These are phyloP conservation scores for Microcebus griseorufus DNA, from an alignment of 2,113 vertebrate genomes.

Conservation along the genomic window DNA sequence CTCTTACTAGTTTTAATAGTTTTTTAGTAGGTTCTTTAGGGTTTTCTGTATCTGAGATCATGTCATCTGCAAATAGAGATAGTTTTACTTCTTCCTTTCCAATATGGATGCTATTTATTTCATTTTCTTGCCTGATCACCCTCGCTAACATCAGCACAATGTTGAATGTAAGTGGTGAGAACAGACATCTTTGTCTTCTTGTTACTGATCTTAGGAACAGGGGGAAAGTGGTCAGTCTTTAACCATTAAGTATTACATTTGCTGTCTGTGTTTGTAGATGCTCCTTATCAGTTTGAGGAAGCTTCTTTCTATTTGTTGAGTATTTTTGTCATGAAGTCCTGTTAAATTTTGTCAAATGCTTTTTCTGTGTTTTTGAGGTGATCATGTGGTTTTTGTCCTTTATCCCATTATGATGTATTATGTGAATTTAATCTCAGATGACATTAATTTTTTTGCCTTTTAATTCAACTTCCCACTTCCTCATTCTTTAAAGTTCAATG, in stretches of 20 bases:
- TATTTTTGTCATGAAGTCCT: background rate
- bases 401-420: background rate
- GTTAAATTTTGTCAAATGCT: conserved; percentile 8
- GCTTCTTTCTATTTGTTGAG: background rate
- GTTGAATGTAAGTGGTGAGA: background rate
- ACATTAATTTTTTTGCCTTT: conserved; percentile 32
- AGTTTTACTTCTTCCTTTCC: background rate
- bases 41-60: background rate
- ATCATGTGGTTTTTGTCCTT: background rate
- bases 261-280: background rate
- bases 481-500: conserved; percentile 15
- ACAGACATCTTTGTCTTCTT: background rate
- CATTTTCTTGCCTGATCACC: conserved; percentile 23
- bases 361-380: background rate
- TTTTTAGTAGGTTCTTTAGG: too few relatives aligned
- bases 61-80: background rate
- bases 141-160: background rate
- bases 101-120: background rate
- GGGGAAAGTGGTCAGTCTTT: background rate
- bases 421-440: background rate
- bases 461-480: conserved; percentile 6
- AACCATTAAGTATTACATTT: background rate
- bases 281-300: background rate
- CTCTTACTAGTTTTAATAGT: too few relatives aligned
- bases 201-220: background rate